A percentile compares a stretch with the other conserved stretches of the same genome.
Evolutionary conservation across 1,140 invertebrate genomes (phyloP).

Genomic region (Microplitis demolitor): DNA sequence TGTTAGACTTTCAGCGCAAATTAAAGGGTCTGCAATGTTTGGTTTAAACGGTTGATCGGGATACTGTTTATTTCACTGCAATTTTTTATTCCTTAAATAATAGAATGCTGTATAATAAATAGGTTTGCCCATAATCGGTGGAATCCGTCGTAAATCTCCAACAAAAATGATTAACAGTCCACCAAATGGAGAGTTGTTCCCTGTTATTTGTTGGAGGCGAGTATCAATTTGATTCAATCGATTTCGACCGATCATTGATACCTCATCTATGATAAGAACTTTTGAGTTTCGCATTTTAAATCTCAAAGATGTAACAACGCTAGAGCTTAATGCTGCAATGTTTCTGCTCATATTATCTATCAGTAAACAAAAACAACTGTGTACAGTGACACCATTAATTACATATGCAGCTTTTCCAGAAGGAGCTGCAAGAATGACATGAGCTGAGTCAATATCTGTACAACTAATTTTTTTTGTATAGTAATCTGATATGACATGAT

Average conservation of each 20-base stretch:
- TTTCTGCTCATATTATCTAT: slow-evolving; percentile 28
- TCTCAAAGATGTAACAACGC: slow-evolving; percentile 33
- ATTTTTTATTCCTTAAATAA: neutral
- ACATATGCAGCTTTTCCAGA: slow-evolving; percentile 51
- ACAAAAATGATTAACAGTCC: slow-evolving; percentile 37
- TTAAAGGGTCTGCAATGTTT: neutral
- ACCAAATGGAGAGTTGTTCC: neutral
- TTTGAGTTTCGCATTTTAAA: slow-evolving; percentile 29
- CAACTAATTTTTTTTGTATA: slow-evolving; percentile 22
- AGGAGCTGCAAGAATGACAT: slow-evolving; percentile 41
- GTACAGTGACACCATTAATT: slow-evolving; percentile 45
- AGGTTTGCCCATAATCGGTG: slow-evolving; percentile 29
- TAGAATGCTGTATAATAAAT: slow-evolving; percentile 13
- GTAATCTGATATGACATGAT: slow-evolving; percentile 32
- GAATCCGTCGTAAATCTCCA: slow-evolving; percentile 38
- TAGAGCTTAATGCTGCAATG: slow-evolving; percentile 22
- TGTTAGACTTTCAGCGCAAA: no score
- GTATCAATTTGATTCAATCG: no score
- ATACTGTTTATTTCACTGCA: neutral
- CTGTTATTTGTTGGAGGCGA: no score
- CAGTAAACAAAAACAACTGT: slow-evolving; percentile 45
- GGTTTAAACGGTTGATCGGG: neutral
- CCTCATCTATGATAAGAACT: no score
- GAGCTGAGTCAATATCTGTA: slow-evolving; percentile 19
- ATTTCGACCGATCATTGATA: no score